Evolutionary conservation across 2,797 vertebrate species (phyloP).

Genomic region (Pipistrellus kuhlii): DNA sequence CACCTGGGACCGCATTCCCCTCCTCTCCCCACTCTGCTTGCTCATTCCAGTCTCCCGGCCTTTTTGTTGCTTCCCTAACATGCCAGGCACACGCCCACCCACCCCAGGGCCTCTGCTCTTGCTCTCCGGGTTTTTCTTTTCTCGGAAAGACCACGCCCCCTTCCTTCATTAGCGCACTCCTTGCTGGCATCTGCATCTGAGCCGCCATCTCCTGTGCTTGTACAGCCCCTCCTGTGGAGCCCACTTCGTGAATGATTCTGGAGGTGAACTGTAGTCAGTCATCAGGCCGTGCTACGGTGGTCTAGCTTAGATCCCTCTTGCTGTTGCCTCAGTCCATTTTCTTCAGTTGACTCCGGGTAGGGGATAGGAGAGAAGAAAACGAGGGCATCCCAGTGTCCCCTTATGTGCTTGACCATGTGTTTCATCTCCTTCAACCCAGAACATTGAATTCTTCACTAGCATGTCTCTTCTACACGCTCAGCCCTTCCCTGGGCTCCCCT

Average conservation of each 20-base stretch:
- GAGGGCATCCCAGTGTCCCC: not conserved
- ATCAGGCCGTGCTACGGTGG: not conserved
- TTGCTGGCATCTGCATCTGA: not conserved
- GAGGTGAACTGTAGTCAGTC: not conserved
- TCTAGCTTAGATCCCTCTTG: not conserved
- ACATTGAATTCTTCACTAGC: not conserved
- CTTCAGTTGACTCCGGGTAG: not conserved
- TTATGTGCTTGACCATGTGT: rapidly evolving
- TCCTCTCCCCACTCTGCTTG: not conserved
- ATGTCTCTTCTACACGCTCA: not conserved
- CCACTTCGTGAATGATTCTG: not conserved
- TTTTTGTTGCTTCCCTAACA: not conserved
- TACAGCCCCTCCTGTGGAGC: rapidly evolving
- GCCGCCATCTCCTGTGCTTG: not conserved
- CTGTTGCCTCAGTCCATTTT: not conserved
- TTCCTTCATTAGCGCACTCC: not conserved
- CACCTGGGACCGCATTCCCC: not conserved
- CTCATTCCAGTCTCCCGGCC: rapidly evolving
- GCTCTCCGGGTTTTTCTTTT: rapidly evolving
- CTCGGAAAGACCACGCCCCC: not conserved
- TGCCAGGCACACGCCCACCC: not conserved
- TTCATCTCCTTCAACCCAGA: not conserved
- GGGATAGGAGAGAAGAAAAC: not conserved
- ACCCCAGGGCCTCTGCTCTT: not conserved
- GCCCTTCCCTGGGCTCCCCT: not conserved